Evolutionary conservation across 2,113 vertebrate species (phyloP).

Genomic region (Laterallus jamaicensis): DNA sequence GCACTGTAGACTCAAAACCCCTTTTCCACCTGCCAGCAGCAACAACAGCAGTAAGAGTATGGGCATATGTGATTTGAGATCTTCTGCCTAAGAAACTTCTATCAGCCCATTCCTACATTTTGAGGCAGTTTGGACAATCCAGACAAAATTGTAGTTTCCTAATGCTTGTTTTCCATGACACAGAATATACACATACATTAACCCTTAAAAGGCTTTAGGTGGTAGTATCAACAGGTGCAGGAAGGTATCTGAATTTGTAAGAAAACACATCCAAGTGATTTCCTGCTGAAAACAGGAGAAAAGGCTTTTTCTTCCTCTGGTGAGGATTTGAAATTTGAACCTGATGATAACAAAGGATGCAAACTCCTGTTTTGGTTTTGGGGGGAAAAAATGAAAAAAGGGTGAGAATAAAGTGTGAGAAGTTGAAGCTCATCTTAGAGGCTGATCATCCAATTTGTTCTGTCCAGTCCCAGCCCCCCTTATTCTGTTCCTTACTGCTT

Average conservation of each 20-base stretch:
- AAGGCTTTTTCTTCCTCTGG: not conserved
- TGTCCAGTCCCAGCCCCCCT: not conserved
- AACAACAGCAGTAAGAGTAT: fast-evolving
- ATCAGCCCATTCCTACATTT: not conserved
- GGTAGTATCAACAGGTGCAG: not conserved
- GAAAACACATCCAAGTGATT: not conserved
- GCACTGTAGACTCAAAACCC: fast-evolving
- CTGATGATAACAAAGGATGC: not conserved
- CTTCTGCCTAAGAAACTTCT: not conserved
- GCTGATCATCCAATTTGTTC: not conserved
- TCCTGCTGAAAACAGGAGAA: not conserved
- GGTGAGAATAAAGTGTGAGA: not conserved
- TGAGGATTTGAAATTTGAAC: not conserved
- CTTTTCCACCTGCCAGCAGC: not conserved
- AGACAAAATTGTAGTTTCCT: not conserved
- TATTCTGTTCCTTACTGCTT: not conserved
- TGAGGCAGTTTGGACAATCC: not conserved
- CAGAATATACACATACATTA: not conserved
- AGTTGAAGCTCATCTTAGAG: not conserved
- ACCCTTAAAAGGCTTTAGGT: not conserved
- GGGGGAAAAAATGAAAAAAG: not conserved
- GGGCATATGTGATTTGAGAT: not conserved
- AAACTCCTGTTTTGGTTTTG: not conserved
- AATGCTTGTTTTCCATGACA: not conserved
- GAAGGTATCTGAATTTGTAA: not conserved